Conservation (phyloP, 2,888 invertebrate genomes). For the Mythimna ferrago region DNA sequence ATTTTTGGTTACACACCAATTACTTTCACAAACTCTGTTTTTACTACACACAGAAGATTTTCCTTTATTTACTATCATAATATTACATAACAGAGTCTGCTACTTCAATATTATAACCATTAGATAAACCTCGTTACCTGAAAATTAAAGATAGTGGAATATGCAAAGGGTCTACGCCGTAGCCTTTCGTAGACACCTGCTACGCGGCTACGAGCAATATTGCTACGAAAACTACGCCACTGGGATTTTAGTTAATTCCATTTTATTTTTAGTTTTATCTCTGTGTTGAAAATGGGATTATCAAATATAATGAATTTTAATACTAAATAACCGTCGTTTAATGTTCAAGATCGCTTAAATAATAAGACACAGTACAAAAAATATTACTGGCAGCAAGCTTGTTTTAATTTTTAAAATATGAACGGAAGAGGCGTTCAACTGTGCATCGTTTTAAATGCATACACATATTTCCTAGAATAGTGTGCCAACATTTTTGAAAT, state of each 20-base stretch:
- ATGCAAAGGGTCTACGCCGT: constrained; percentile 66
- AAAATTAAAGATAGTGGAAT: constrained; percentile 49
- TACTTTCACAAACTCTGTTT: constrained; percentile 5
- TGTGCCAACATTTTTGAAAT: constrained; percentile 46
- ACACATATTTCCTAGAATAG: constrained; percentile 33
- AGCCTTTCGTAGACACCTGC: constrained; percentile 63
- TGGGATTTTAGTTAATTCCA: constrained; percentile 52
- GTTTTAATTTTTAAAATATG: constrained; percentile 27
- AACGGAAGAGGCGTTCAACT: constrained; percentile 23
- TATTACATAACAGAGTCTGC: background rate
- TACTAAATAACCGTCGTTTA: background rate
- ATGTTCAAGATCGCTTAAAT: constrained; percentile 2
- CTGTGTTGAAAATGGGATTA: constrained; percentile 10
- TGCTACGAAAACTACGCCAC: constrained; percentile 57
- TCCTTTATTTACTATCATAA: background rate
- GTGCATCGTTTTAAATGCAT: constrained; percentile 23
- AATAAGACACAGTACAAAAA: constrained; percentile 9
- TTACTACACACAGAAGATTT: background rate
- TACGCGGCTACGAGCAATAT: constrained; percentile 63
- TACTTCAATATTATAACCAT: background rate
- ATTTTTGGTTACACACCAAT: constrained; percentile 24
- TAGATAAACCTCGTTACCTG: constrained; percentile 21
- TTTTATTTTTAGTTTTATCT: constrained; percentile 48
- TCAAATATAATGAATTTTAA: constrained; percentile 27
- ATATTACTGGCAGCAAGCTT: background rate